These are phyloP conservation scores for Eidolon dupreanum DNA, from an alignment of 2,797 vertebrate genomes.

Conservation along the genomic window DNA sequence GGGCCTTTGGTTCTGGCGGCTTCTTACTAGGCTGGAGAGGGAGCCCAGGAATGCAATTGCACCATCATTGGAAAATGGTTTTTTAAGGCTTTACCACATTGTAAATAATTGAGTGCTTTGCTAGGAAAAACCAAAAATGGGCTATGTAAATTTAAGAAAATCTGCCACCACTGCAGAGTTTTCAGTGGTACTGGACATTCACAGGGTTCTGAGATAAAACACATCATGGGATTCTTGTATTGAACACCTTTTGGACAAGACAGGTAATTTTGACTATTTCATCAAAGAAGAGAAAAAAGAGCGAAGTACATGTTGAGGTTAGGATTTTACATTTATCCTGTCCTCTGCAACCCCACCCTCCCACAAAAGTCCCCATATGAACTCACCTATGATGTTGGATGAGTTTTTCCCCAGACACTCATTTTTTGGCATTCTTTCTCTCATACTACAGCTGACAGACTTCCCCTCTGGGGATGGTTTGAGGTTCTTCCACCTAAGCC, in stretches of 20 bases:
- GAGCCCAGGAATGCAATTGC: not conserved
- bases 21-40: not conserved
- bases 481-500: not conserved
- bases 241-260: not conserved
- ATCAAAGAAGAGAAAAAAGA: not conserved
- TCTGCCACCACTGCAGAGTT: not conserved
- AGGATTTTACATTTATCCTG: not conserved
- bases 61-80: not conserved
- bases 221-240: not conserved
- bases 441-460: not conserved
- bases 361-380: too few species aligned
- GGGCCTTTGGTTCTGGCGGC: not conserved
- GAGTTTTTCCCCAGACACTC: not conserved
- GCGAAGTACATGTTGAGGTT: not conserved
- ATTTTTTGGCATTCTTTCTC: not conserved
- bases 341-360: accelerated
- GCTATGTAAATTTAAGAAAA: not conserved
- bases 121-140: not conserved
- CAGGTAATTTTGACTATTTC: not conserved
- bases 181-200: not conserved
- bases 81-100: not conserved
- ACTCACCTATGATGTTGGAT: not conserved
- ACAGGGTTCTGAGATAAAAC: not conserved
- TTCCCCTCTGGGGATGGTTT: not conserved
- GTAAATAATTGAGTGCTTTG: not conserved